Evolutionary conservation across 2,797 vertebrate species (phyloP).

Genomic region (Mus minutoides): DNA sequence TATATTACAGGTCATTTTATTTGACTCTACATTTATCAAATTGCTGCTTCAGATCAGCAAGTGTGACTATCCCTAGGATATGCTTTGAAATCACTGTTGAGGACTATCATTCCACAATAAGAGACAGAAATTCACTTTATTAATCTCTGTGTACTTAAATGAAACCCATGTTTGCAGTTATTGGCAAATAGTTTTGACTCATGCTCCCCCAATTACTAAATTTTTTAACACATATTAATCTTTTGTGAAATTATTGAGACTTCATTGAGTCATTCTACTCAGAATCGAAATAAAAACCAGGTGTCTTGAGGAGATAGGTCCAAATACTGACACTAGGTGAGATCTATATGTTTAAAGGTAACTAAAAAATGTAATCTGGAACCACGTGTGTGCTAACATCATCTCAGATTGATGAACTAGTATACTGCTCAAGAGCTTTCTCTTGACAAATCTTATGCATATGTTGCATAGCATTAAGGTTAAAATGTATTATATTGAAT

Average conservation of each 20-base stretch:
- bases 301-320: background rate
- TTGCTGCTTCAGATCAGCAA: conserved; percentile 19
- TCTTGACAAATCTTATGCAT: conserved; percentile 5
- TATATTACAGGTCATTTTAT: background rate
- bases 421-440: background rate
- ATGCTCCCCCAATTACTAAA: conserved; percentile 16
- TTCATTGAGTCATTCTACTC: background rate
- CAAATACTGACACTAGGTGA: background rate
- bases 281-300: conserved; percentile 13
- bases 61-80: background rate
- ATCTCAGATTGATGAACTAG: background rate
- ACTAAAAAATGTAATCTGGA: background rate
- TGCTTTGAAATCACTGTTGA: conserved; percentile 1
- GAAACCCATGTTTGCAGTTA: background rate
- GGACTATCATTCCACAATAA: conserved; percentile 14
- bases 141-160: conserved; percentile 38
- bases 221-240: conserved; percentile 36
- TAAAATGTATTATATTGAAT: conserved; percentile 21
- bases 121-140: conserved; percentile 32
- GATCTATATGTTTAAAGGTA: background rate
- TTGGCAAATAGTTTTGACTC: conserved; percentile 35
- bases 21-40: background rate
- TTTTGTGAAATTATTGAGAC: conserved; percentile 31
- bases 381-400: background rate
- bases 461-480: background rate